phyloP scores from a whole-genome alignment of 2,113 vertebrate species.

The Apteryx mantelli region DNA sequence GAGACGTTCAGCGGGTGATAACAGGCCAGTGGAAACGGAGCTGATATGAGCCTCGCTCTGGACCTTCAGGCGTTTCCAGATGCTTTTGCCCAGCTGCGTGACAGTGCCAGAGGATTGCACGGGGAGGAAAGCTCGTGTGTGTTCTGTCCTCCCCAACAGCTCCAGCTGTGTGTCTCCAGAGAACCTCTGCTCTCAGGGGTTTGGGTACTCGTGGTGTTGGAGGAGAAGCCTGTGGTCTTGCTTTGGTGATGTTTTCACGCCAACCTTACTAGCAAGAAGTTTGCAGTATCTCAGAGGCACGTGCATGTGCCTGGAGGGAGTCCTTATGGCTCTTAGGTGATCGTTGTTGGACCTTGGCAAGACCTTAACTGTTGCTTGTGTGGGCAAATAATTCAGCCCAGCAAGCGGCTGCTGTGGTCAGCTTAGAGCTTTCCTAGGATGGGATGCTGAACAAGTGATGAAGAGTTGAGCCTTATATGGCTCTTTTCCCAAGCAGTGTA shows the following conservation, averaged over 20 bases:
- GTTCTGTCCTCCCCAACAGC: neutral
- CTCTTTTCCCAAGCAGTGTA: neutral
- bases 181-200: neutral
- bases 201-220: fast-evolving
- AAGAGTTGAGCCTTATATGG: neutral
- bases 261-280: neutral
- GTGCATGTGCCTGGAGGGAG: neutral
- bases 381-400: neutral
- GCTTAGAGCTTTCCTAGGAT: neutral
- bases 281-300: neutral
- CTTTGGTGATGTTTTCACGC: neutral
- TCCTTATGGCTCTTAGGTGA: neutral
- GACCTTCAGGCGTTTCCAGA: neutral
- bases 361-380: neutral
- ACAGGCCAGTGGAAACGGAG: neutral
- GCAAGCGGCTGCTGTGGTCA: neutral
- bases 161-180: neutral
- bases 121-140: neutral
- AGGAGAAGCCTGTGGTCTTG: neutral
- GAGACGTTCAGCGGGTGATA: neutral
- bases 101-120: fast-evolving
- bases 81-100: neutral
- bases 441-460: neutral
- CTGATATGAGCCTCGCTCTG: neutral
- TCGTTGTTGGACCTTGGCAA: neutral